Conservation (phyloP, 2,113 vertebrate species). For the Barbus barbus region DNA sequence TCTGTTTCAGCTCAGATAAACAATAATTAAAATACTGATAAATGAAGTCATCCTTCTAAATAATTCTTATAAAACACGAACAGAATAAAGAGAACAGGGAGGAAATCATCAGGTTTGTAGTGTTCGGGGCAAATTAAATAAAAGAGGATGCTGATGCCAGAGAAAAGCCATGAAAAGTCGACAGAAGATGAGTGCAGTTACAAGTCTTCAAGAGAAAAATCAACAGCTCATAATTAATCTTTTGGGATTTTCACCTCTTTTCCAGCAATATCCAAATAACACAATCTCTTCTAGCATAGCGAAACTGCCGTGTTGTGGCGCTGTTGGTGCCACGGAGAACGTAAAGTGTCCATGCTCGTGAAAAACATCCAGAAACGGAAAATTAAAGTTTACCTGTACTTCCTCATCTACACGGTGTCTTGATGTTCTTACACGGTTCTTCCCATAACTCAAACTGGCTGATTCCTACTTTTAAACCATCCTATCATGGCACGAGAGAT, state of each 20-base stretch:
- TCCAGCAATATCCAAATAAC: conserved; percentile 19
- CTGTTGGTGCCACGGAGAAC: neutral
- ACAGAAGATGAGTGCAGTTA: conserved; percentile 41
- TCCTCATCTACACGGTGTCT: conserved; percentile 26
- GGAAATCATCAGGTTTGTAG: conserved; percentile 15
- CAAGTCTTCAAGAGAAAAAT: conserved; percentile 11
- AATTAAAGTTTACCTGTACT: conserved; percentile 31
- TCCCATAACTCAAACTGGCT: conserved; percentile 56
- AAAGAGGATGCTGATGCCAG: too few species aligned
- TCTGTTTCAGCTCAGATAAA: conserved; percentile 59
- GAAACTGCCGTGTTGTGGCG: neutral
- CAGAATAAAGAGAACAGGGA: conserved; percentile 22
- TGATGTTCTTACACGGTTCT: conserved; percentile 52
- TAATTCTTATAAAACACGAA: conserved; percentile 24
- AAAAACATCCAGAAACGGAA: conserved; percentile 15
- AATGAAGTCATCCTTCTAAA: conserved; percentile 37
- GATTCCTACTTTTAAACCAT: conserved; percentile 52
- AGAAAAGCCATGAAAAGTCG: too few species aligned
- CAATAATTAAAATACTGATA: conserved; percentile 61
- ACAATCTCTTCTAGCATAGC: neutral
- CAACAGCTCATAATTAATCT: conserved; percentile 42
- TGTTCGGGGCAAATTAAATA: neutral
- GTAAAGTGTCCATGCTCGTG: conserved; percentile 9
- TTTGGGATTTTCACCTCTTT: conserved; percentile 31
- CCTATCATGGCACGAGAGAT: conserved; percentile 64